Conservation (phyloP, 2,888 invertebrate species). For the Euplexia lucipara region DNA sequence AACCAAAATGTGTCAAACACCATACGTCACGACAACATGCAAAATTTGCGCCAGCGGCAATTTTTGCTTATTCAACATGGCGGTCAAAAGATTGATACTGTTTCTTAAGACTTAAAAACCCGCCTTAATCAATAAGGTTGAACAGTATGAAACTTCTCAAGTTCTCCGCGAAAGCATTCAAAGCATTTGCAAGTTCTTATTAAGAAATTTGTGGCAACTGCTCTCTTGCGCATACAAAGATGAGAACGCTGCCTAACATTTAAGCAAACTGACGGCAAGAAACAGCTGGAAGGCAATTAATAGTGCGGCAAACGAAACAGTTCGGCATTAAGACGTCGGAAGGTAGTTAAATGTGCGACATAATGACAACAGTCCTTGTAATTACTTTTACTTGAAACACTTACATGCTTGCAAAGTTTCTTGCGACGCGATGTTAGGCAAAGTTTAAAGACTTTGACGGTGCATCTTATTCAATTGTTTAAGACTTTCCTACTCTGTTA, state of each 20-base stretch:
- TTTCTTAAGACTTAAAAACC: neutral
- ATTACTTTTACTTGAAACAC: constrained; percentile 55
- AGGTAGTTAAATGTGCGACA: constrained; percentile 51
- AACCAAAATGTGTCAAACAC: too few relatives aligned
- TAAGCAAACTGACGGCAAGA: constrained; percentile 33
- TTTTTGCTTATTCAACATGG: too few relatives aligned
- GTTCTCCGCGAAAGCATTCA: neutral
- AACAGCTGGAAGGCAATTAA: constrained; percentile 52
- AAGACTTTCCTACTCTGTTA: too few relatives aligned
- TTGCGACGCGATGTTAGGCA: constrained; percentile 1
- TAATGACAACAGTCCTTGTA: constrained; percentile 45
- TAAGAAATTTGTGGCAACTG: constrained; percentile 6
- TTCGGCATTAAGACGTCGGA: constrained; percentile 37
- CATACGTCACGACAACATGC: too few relatives aligned
- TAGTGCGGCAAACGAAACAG: constrained; percentile 59
- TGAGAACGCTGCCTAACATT: constrained; percentile 17
- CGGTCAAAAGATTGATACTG: too few relatives aligned
- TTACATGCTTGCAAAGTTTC: constrained; percentile 40
- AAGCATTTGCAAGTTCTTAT: neutral
- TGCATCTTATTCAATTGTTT: constrained; percentile 31
- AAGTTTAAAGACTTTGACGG: constrained; percentile 23
- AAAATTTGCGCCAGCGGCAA: too few relatives aligned
- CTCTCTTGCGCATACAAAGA: constrained; percentile 14
- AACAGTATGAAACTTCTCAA: neutral
- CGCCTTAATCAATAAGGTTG: neutral